Evolutionary conservation across 2,888 invertebrate genomes (phyloP).

Genomic region (Isoperla grammatica): DNA sequence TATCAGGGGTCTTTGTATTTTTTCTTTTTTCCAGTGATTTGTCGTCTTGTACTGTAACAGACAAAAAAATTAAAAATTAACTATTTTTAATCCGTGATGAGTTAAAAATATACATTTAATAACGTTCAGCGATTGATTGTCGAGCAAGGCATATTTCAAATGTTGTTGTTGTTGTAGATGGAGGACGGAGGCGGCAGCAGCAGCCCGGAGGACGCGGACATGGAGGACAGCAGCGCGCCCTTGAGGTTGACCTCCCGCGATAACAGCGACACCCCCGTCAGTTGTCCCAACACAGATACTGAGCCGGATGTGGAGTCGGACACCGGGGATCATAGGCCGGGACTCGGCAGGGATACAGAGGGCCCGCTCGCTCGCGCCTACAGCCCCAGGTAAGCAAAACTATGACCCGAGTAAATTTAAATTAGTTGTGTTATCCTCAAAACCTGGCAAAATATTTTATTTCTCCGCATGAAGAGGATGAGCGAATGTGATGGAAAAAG

Average conservation of each 20-base stretch:
- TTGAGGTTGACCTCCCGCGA: constrained; percentile 30
- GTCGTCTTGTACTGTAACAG: too few relatives aligned
- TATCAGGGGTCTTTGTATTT: too few relatives aligned
- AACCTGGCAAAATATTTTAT: too few relatives aligned
- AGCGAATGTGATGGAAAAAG: too few relatives aligned
- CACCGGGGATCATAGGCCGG: constrained; percentile 19
- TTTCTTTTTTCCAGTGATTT: too few relatives aligned
- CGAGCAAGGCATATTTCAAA: too few relatives aligned
- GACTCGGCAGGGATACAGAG: background rate
- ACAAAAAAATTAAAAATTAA: too few relatives aligned
- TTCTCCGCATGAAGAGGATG: too few relatives aligned
- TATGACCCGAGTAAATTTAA: background rate
- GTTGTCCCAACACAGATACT: constrained; percentile 32
- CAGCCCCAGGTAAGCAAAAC: constrained; percentile 21
- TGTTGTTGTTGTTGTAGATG: constrained; percentile 10
- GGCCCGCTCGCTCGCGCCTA: constrained; percentile 5
- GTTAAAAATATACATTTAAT: too few relatives aligned
- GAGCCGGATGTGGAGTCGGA: constrained; percentile 26
- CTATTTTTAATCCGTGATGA: too few relatives aligned
- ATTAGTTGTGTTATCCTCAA: constrained; percentile 2
- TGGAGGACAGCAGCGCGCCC: constrained; percentile 27
- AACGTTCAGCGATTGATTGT: too few relatives aligned
- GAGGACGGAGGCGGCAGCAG: constrained; percentile 20
- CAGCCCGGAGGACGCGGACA: constrained; percentile 31
- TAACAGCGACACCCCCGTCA: constrained; percentile 31